Percentiles rank a stretch among this genome's conserved stretches.
Evolutionary conservation across 92 coral and sea anemone genomes (phyloP).

Genomic region (Hydrozoanthus gracilis): DNA sequence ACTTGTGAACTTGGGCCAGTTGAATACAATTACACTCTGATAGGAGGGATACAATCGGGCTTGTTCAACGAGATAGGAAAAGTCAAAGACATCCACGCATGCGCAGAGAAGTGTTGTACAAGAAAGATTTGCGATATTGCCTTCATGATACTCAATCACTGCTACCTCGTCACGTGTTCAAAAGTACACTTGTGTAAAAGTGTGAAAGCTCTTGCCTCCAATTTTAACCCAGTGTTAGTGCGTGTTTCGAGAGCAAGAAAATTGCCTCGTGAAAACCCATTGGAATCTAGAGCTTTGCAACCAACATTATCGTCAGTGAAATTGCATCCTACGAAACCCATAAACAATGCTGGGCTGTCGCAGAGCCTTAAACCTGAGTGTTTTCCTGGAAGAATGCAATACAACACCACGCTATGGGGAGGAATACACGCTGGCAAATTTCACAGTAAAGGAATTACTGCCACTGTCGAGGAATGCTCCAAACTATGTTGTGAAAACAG

Average conservation of each 20-base stretch:
- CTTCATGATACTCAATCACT: conserved; percentile 85
- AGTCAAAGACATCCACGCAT: conserved; percentile 64
- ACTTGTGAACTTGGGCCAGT: conserved; percentile 70
- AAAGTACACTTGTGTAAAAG: conserved; percentile 77
- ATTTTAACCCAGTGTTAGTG: conserved; percentile 81
- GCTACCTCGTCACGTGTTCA: conserved; percentile 88
- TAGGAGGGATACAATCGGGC: conserved; percentile 87
- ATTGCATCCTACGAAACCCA: background rate
- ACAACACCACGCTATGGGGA: conserved; percentile 86
- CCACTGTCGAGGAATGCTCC: conserved; percentile 70
- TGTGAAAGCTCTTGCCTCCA: conserved; percentile 88
- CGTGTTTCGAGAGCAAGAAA: conserved; percentile 51
- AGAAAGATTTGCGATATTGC: conserved; percentile 89
- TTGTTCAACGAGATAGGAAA: conserved; percentile 83
- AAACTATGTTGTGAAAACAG: conserved; percentile 78
- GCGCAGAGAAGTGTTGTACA: conserved; percentile 81
- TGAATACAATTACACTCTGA: conserved; percentile 80
- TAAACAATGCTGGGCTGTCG: background rate
- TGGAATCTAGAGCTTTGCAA: background rate
- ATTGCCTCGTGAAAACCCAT: background rate
- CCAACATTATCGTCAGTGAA: background rate
- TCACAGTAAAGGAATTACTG: conserved; percentile 66
- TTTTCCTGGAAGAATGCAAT: conserved; percentile 60
- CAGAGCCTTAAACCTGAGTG: conserved; percentile 47
- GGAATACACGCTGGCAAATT: conserved; percentile 88